Evolutionary conservation across 2,797 vertebrate species (phyloP).

Genomic region (Acropternis orthonyx): DNA sequence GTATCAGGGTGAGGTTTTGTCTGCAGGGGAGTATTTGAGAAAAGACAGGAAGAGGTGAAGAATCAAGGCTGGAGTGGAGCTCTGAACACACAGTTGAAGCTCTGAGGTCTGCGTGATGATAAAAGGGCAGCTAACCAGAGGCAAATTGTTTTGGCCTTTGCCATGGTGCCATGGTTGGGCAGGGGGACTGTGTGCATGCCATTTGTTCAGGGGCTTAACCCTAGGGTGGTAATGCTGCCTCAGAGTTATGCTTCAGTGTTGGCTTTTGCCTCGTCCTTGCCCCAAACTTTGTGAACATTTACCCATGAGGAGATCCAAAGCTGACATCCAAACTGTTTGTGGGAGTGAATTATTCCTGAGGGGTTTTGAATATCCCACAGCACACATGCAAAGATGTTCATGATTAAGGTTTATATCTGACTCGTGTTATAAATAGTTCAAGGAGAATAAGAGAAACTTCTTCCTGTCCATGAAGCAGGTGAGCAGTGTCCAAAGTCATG

Average conservation of each 20-base stretch:
- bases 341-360: background rate
- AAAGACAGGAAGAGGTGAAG: background rate
- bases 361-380: background rate
- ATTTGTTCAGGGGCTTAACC: background rate
- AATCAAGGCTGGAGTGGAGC: background rate
- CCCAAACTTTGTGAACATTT: background rate
- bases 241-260: background rate
- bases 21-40: too few relatives aligned
- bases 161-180: background rate
- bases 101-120: background rate
- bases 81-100: background rate
- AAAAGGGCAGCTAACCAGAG: background rate
- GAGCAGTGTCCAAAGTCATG: background rate
- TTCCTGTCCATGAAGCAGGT: background rate
- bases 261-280: background rate
- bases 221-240: background rate
- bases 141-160: background rate
- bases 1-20: background rate
- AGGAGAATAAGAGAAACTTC: background rate
- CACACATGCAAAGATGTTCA: background rate
- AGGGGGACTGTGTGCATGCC: fast-evolving
- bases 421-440: background rate
- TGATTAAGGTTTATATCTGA: background rate
- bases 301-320: background rate
- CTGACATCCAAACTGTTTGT: background rate